Percentiles rank a stretch among this genome's conserved stretches.
phyloP scores from a whole-genome alignment of 2,888 invertebrate genomes.

The Ochlodes sylvanus region DNA sequence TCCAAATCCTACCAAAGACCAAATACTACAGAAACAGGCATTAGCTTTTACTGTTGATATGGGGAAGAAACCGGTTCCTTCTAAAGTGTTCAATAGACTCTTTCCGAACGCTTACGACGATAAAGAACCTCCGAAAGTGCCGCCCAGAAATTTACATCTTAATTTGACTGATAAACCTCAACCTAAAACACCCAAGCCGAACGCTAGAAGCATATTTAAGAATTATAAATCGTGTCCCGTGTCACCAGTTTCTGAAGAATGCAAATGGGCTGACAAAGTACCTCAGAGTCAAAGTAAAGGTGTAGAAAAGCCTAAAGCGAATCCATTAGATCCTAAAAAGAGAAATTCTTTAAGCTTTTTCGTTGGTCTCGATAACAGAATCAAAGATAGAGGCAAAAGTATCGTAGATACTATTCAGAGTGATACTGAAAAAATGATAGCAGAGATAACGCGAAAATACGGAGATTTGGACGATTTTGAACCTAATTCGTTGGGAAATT shows the following conservation, averaged over 20 bases:
- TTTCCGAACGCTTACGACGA: conserved; percentile 64
- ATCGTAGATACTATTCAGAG: conserved; percentile 86
- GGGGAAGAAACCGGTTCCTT: conserved; percentile 63
- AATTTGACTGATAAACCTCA: conserved; percentile 71
- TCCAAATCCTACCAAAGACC: conserved; percentile 69
- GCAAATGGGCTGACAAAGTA: conserved; percentile 86
- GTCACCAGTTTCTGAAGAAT: conserved; percentile 92
- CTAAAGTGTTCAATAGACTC: conserved; percentile 76
- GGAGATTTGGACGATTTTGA: conserved; percentile 85
- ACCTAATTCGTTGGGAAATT: conserved; percentile 59
- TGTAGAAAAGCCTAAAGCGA: conserved; percentile 57
- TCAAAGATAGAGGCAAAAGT: conserved; percentile 75
- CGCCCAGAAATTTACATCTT: conserved; percentile 72
- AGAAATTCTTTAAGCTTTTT: conserved; percentile 88
- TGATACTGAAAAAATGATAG: conserved; percentile 88
- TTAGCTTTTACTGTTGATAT: conserved; percentile 72
- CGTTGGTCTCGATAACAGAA: conserved; percentile 83
- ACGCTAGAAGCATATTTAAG: conserved; percentile 84
- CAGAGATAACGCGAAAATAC: conserved; percentile 87
- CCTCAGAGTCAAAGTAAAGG: conserved; percentile 56
- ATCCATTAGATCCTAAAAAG: conserved; percentile 77
- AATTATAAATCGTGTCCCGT: conserved; percentile 92
- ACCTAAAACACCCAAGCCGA: conserved; percentile 65
- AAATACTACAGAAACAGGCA: conserved; percentile 62
- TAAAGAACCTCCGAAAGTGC: conserved; percentile 60